A percentile compares a stretch with the other conserved stretches of the same genome.
phyloP scores from a whole-genome alignment of 2,888 invertebrate genomes.

The Eilema depressum region DNA sequence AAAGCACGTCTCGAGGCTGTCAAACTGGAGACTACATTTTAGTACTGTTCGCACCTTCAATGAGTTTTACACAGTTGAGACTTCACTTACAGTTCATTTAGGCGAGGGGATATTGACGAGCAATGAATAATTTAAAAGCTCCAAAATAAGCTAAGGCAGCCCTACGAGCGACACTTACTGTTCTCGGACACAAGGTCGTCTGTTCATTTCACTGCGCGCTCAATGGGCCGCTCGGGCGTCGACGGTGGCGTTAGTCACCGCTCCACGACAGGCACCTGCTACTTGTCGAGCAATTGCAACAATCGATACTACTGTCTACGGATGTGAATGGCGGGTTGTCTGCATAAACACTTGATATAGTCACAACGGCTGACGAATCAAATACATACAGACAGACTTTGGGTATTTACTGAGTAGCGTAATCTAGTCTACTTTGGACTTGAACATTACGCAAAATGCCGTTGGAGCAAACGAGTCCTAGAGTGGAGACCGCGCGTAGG shows the following conservation, averaged over 20 bases:
- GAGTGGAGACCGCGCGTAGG: no score
- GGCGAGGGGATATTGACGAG: not conserved
- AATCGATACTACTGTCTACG: not conserved
- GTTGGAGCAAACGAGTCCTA: no score
- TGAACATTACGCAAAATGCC: not conserved
- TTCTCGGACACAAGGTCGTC: slow-evolving; percentile 31
- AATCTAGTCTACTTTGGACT: no score
- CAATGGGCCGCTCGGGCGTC: slow-evolving; percentile 15
- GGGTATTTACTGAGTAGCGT: not conserved
- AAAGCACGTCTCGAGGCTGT: not conserved
- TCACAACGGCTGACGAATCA: not conserved
- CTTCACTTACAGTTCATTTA: no score
- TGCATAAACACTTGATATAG: not conserved
- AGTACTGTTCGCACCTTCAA: not conserved
- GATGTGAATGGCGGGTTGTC: not conserved
- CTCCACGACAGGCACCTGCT: slow-evolving; percentile 5
- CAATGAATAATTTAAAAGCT: not conserved
- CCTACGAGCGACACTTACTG: not conserved
- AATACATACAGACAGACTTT: not conserved
- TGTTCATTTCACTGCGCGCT: slow-evolving; percentile 40
- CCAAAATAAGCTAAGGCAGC: not conserved
- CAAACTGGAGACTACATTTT: not conserved
- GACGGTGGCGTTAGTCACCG: slow-evolving; percentile 6
- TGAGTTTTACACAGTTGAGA: not conserved
- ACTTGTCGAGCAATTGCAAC: slow-evolving; percentile 2